phyloP scores from a whole-genome alignment of 1,140 invertebrate genomes.

The Chymomyza costata region DNA sequence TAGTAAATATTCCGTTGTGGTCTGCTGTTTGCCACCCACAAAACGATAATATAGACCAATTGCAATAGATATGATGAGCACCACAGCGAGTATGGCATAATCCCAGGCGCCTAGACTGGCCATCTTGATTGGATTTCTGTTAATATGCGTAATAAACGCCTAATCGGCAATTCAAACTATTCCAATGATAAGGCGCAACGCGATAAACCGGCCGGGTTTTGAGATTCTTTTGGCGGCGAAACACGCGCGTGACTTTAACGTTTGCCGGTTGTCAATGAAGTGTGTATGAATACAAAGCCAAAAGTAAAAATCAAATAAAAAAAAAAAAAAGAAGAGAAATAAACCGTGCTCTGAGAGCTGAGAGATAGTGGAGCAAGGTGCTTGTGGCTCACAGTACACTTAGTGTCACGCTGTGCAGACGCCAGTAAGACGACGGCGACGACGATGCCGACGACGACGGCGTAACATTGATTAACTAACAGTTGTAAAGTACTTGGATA shows the following conservation, averaged over 20 bases:
- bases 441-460: too few species aligned
- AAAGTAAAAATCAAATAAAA: too few species aligned
- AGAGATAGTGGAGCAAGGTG: slow-evolving; percentile 33
- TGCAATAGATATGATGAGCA: slow-evolving; percentile 80
- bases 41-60: slow-evolving; percentile 91
- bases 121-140: slow-evolving; percentile 39
- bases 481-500: too few species aligned
- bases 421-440: too few species aligned
- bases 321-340: too few species aligned
- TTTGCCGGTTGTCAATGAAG: slow-evolving; percentile 56
- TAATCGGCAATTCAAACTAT: too few species aligned
- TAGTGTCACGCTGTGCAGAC: too few species aligned
- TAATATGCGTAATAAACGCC: slow-evolving; percentile 44
- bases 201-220: slow-evolving; percentile 20
- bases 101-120: slow-evolving; percentile 76
- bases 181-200: slow-evolving; percentile 14
- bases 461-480: too few species aligned
- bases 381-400: too few species aligned
- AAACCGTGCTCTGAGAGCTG: slow-evolving; percentile 1
- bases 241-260: slow-evolving; percentile 36
- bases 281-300: slow-evolving; percentile 21
- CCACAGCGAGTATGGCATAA: slow-evolving; percentile 81
- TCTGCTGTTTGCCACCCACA: slow-evolving; percentile 90
- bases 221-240: slow-evolving; percentile 42
- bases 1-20: slow-evolving; percentile 77